Percentiles rank a stretch among this genome's conserved stretches.
Evolutionary conservation across 2,113 vertebrate species (phyloP).

Genomic region (Helogale parvula): DNA sequence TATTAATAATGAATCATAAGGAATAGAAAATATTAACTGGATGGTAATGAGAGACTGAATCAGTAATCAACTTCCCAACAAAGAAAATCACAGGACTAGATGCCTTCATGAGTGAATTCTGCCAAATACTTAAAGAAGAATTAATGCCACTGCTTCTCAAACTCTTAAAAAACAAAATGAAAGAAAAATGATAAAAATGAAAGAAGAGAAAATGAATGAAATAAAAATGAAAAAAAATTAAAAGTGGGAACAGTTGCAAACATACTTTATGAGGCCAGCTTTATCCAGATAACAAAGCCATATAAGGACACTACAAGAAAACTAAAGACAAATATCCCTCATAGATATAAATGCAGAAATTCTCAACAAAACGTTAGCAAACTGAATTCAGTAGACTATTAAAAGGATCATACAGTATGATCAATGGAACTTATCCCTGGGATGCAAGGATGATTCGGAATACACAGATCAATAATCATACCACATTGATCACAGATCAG

Average conservation of each 20-base stretch:
- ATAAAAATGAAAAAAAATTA: no score
- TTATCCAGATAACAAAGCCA: neutral
- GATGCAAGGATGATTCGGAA: neutral
- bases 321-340: neutral
- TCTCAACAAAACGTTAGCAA: neutral
- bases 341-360: neutral
- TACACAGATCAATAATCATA: neutral
- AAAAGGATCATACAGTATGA: neutral
- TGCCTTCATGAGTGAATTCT: neutral
- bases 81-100: neutral
- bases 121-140: neutral
- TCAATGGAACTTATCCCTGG: neutral
- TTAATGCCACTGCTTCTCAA: neutral
- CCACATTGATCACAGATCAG: no score
- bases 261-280: neutral
- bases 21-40: neutral
- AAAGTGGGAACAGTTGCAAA: neutral
- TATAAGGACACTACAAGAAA: neutral
- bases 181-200: neutral
- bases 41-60: neutral
- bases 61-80: neutral
- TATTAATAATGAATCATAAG: neutral
- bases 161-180: neutral
- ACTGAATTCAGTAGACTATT: neutral
- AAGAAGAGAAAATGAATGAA: no score